Evolutionary conservation across 2,797 vertebrate species (phyloP).

Genomic region (Vespertilio murinus): DNA sequence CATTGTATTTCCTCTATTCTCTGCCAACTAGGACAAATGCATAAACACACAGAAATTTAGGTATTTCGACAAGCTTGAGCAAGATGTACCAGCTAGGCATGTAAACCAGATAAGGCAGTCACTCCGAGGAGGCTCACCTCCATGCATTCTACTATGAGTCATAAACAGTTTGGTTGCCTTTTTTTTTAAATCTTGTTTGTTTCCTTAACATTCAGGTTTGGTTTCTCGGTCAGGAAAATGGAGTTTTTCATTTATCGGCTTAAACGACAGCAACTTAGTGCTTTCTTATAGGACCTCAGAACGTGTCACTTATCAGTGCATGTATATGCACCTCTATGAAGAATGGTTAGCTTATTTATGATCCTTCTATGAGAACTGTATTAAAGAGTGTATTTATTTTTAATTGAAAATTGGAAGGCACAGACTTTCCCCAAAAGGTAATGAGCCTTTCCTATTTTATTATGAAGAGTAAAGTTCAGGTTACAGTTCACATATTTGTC

Average conservation of each 20-base stretch:
- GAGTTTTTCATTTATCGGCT: background rate
- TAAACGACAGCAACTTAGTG: background rate
- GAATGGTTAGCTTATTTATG: background rate
- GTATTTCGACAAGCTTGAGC: background rate
- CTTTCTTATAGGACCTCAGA: background rate
- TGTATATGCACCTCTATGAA: background rate
- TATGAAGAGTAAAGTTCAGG: background rate
- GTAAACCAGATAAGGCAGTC: background rate
- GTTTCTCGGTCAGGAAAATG: background rate
- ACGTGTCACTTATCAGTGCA: background rate
- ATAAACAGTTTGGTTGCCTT: background rate
- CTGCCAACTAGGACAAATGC: background rate
- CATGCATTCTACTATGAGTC: background rate
- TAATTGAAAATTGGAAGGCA: background rate
- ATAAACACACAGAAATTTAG: background rate
- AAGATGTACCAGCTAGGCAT: background rate
- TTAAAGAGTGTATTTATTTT: constrained; percentile 13
- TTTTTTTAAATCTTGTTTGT: background rate
- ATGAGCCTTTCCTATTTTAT: background rate
- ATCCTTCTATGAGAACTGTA: background rate
- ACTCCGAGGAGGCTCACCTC: background rate
- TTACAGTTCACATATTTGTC: constrained; percentile 6
- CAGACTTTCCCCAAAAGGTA: background rate
- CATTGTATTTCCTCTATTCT: background rate
- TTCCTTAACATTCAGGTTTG: background rate